Percentiles rank a stretch among this genome's conserved stretches.
These are phyloP conservation scores for Herpetotheres cachinnans DNA, from an alignment of 2,113 vertebrate genomes.

Conservation along the genomic window DNA sequence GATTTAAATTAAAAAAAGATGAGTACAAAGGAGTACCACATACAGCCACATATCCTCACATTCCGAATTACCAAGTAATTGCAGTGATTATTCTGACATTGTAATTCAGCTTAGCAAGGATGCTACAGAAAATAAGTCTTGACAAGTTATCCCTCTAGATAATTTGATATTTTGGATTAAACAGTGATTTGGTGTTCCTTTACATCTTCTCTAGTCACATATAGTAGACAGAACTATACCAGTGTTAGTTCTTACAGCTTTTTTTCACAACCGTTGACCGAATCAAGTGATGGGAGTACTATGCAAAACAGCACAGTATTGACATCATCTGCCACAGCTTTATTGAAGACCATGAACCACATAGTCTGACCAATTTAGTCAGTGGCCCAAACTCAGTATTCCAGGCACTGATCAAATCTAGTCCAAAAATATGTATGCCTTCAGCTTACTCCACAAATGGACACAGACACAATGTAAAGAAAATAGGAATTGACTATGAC, in stretches of 20 bases:
- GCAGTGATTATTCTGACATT: not conserved
- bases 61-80: not conserved
- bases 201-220: not conserved
- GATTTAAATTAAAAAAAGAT: not conserved
- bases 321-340: not conserved
- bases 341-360: not conserved
- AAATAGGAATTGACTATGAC: not conserved
- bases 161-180: not conserved
- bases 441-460: not conserved
- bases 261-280: not conserved
- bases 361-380: not conserved
- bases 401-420: not conserved
- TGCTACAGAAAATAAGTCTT: not conserved
- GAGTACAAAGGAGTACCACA: not conserved
- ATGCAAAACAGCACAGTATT: not conserved
- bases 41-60: not conserved
- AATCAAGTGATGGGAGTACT: not conserved
- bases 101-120: not conserved
- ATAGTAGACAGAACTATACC: not conserved
- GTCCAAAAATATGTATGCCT: not conserved
- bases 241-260: not conserved
- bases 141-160: not conserved
- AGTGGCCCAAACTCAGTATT: not conserved
- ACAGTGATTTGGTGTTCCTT: not conserved
- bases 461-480: not conserved